These are phyloP conservation scores for Orchestia grillus DNA, from an alignment of 1,140 invertebrate genomes.

Conservation along the genomic window DNA sequence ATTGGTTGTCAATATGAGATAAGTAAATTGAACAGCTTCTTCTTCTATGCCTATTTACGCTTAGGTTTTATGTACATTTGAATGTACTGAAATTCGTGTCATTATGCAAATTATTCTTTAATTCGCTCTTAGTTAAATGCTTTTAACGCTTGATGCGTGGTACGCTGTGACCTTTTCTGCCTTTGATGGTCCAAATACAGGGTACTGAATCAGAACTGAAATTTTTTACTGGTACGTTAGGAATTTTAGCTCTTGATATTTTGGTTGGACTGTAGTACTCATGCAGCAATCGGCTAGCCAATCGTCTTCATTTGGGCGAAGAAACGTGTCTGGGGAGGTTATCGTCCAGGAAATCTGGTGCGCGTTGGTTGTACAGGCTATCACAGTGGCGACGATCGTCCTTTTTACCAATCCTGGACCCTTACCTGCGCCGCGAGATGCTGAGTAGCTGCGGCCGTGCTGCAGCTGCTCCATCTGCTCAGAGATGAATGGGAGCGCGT, in stretches of 20 bases:
- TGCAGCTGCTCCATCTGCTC: background rate
- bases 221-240: background rate
- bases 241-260: background rate
- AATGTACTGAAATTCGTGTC: background rate
- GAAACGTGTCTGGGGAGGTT: background rate
- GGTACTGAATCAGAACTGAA: background rate
- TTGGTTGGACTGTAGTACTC: background rate
- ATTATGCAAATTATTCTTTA: background rate
- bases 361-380: background rate
- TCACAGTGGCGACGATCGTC: background rate
- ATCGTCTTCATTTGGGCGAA: slow-evolving; percentile 36
- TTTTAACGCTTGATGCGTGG: background rate
- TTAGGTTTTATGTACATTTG: background rate
- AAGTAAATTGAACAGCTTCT: background rate
- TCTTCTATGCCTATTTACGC: background rate
- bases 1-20: background rate
- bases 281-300: background rate
- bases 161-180: background rate
- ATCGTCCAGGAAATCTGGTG: background rate
- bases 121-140: background rate
- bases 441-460: background rate
- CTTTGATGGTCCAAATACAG: background rate
- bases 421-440: background rate
- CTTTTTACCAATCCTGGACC: background rate
- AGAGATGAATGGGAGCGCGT: background rate